These are phyloP conservation scores for Hemicordylus capensis DNA, from an alignment of 2,113 vertebrate species.

Conservation along the genomic window DNA sequence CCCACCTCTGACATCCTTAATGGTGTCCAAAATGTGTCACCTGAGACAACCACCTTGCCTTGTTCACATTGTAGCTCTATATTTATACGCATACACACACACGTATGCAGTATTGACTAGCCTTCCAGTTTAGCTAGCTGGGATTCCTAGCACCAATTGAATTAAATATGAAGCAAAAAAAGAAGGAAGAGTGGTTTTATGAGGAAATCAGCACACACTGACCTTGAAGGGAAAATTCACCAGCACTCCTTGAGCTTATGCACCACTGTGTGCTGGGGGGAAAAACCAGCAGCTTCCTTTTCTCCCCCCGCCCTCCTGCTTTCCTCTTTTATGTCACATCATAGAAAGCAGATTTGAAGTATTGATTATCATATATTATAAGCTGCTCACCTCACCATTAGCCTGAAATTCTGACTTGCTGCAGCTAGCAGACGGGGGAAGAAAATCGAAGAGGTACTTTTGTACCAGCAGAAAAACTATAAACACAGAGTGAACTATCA, in stretches of 20 bases:
- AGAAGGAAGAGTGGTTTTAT: slow-evolving; percentile 32
- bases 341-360: slow-evolving; percentile 52
- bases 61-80: not conserved
- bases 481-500: slow-evolving; percentile 36
- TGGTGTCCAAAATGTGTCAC: not conserved
- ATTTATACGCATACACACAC: too few relatives aligned
- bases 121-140: slow-evolving; percentile 54
- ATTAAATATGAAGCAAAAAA: slow-evolving; percentile 66
- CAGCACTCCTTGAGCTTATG: slow-evolving; percentile 73
- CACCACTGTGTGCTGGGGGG: slow-evolving; percentile 65
- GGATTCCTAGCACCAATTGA: slow-evolving; percentile 48
- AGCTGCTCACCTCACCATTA: slow-evolving; percentile 59
- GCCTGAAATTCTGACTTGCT: slow-evolving; percentile 57
- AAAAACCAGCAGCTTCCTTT: slow-evolving; percentile 17
- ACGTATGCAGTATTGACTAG: slow-evolving; percentile 54
- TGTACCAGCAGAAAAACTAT: slow-evolving; percentile 45
- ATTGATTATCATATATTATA: slow-evolving; percentile 73
- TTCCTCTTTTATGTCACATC: slow-evolving; percentile 58
- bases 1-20: not conserved
- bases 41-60: not conserved
- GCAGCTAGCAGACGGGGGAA: slow-evolving; percentile 49
- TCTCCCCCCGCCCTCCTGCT: not conserved
- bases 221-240: slow-evolving; percentile 80
- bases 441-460: slow-evolving; percentile 59
- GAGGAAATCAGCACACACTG: slow-evolving; percentile 54